Percentiles rank a stretch among this genome's conserved stretches.
phyloP scores from a whole-genome alignment of 2,113 vertebrate species.

The Neodon shergylaensis region DNA sequence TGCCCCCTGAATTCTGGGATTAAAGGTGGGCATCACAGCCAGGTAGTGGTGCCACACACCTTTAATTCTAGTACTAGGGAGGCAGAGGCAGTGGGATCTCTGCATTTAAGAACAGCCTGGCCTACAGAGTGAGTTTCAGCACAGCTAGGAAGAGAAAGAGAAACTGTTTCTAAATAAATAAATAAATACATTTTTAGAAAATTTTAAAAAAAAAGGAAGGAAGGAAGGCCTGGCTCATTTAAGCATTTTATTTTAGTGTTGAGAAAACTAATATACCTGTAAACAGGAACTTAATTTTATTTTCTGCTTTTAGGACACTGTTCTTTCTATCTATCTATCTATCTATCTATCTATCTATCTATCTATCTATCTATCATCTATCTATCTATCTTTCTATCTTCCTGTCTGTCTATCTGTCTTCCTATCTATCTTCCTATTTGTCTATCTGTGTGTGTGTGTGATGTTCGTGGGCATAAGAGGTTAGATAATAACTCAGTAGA shows the following conservation, averaged over 20 bases:
- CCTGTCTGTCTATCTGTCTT: neutral
- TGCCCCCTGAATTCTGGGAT: neutral
- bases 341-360: too few species aligned
- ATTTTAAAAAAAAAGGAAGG: too few species aligned
- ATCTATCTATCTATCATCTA: too few species aligned
- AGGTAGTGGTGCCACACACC: neutral
- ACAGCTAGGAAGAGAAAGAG: neutral
- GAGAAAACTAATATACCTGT: neutral
- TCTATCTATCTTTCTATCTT: neutral
- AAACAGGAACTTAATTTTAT: neutral
- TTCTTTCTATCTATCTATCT: neutral
- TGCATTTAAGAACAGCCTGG: neutral
- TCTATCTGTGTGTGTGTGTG: neutral
- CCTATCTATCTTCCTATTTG: too few species aligned
- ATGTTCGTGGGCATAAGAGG: neutral
- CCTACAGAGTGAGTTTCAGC: neutral
- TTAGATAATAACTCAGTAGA: neutral
- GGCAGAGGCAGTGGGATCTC: neutral
- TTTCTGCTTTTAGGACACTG: neutral
- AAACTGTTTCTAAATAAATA: neutral
- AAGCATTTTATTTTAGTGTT: neutral
- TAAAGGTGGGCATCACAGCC: neutral
- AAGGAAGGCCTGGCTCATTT: neutral
- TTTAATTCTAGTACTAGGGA: neutral
- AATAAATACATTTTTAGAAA: too few species aligned